Base-by-base conservation (phyloP, 2,113 vertebrate genomes). In the Rhinoptilus africanus region DNA sequence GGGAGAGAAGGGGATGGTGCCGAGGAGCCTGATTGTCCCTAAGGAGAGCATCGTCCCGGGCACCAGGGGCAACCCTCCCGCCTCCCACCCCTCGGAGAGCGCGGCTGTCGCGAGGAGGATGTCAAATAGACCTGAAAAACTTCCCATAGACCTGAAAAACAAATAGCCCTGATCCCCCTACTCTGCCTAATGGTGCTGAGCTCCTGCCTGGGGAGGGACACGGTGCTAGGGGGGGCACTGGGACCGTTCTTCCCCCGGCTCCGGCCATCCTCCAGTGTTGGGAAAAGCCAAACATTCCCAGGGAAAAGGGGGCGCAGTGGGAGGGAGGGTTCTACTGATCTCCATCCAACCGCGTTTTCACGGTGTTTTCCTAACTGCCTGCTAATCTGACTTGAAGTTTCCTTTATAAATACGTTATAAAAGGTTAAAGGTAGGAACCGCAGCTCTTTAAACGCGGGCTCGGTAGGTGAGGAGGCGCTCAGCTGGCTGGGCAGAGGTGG, bases 161-260 rank as follows among this genome's bases (percentile, higher is more conserved):
- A 30, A 9, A 6, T 13, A 8, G 37, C 53, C 30, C 6, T 9
- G 0, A 1, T 10, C 39, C 43, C 54, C 13, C 0, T 0, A 1
- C 2, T 0, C 34, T 8, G 59, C 75, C 12, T 2, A 0, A 3
- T 69, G 80, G 60, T 7, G 2, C 30, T 2, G 4, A 7, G 37
- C 2, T 56, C 67, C 21, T 5, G 47, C 54, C n/a, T 5, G 7
- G 68, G 77, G 59, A 6, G 57, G 62, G 51, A n/a, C 28, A 4
- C 3, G 9, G 21, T 26, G 16, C 73, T 1, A 1, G 34, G 37
- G 37, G 12, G 47, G 41, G 41, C n/a, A 13, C 17, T 4, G 14
- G 35, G 35, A 24, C 30, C 1, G 30, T 8, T 19, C 66, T 10
- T 28, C 41, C 22, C 2, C 23, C 7, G 5, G 22, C 48, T 12